Evolutionary conservation across 2,113 vertebrate genomes (phyloP), one percentile per base, ranked within the genome.

Genomic region (Anser cygnoides): DNA sequence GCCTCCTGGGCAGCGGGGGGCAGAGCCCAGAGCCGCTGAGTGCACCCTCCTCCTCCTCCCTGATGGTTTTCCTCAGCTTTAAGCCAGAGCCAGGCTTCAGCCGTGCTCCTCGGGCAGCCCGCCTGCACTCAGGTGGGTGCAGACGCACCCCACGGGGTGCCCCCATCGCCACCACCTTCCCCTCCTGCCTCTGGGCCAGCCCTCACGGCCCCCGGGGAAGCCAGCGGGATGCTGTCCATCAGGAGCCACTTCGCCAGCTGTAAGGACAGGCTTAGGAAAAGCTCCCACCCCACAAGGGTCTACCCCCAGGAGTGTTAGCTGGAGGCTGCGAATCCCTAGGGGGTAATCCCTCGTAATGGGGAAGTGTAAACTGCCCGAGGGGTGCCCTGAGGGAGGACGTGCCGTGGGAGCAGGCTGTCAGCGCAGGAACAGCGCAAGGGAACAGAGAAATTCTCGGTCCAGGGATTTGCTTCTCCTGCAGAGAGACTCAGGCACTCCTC

Each of bases 91-190:
- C 6, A 9, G 35, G 39, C 44, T 66, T 75, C 19, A 6, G 57
- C 11, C 52, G 33, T 49, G 41, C 29, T 58, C 28, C 20, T 52
- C 4, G 1, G 2, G 3, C 11, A 33, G 20, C 5, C 63, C 58
- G 20, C 9, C 52, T 39, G 62, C 74, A 23, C 49, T 50, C 11
- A 6, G 22, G 22, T 13, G 49, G 49, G 22, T 5, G 5, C 49
- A 23, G 49, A 13, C 41, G 68, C 3, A 9, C 21, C 50, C 50
- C 50, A 13, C 7, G 50, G 50, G 46, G 46, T 22, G 50, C 23
- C 50, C 50, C 50, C 37, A 16, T 4, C 23, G 52, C 29, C 21
- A 73, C 22, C 61, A 10, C 0, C 0, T 3, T 28, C 10, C 1
- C 8, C 66, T 17, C 37, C 2, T 33, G 8, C 7, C n/a, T 46